phyloP scores from a whole-genome alignment of 2,113 vertebrate species.

The Zapus hudsonius region DNA sequence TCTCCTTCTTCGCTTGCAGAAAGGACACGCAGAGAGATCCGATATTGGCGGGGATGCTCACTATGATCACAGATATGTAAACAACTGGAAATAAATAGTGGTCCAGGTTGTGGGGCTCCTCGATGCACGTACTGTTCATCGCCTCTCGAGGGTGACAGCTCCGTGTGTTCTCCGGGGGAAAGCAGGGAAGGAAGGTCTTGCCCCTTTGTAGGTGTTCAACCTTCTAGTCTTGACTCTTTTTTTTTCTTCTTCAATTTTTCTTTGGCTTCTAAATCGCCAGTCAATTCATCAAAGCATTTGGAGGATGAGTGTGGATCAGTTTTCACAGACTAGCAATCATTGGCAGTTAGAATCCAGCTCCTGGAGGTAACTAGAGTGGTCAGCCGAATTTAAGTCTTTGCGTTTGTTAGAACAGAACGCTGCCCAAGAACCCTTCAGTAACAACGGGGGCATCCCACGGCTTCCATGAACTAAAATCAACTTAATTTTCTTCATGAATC shows the following conservation, averaged over 20 bases:
- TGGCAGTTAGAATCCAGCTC: neutral
- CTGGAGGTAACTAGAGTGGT: neutral
- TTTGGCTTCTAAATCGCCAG: neutral
- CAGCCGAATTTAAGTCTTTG: neutral
- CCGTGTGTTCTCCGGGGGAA: neutral
- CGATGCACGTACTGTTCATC: conserved; percentile 69
- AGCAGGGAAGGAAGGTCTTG: neutral
- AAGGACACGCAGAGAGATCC: conserved; percentile 89
- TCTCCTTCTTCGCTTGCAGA: conserved; percentile 89
- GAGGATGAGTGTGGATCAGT: neutral
- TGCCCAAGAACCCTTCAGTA: neutral
- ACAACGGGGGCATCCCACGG: neutral
- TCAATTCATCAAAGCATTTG: neutral
- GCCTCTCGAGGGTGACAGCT: neutral
- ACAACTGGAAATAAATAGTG: conserved; percentile 87
- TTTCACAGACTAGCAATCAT: neutral
- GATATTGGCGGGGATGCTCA: conserved; percentile 89
- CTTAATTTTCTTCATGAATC: neutral
- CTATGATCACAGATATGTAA: conserved; percentile 86
- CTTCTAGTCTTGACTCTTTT: neutral
- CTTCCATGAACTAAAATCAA: neutral
- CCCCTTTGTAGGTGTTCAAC: neutral
- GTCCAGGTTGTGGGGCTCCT: conserved; percentile 81
- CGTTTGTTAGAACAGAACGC: neutral
- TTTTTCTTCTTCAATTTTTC: neutral